phyloP scores from a whole-genome alignment of 2,113 vertebrate species.

The Myanophis thanlyinensis region DNA sequence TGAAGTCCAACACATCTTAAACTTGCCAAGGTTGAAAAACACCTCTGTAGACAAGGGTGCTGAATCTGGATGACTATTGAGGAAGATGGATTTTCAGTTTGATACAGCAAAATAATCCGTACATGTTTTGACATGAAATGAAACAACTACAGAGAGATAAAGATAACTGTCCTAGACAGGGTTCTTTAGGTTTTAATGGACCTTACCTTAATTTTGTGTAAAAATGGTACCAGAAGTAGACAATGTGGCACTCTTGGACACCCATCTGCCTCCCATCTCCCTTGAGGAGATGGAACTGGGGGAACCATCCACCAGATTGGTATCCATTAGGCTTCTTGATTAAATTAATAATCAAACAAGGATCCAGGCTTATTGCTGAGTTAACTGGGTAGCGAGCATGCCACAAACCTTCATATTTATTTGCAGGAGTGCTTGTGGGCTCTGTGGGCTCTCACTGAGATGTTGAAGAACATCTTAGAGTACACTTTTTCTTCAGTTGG shows the following conservation, averaged over 20 bases:
- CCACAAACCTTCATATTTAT: neutral
- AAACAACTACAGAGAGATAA: neutral
- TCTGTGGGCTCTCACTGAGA: neutral
- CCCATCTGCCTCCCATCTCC: neutral
- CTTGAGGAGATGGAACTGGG: neutral
- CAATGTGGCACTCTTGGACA: neutral
- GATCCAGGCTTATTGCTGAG: neutral
- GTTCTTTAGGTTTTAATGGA: too few relatives aligned
- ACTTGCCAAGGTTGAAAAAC: neutral
- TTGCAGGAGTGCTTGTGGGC: neutral
- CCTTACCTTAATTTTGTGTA: rapidly evolving
- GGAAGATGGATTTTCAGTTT: neutral
- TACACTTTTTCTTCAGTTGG: neutral
- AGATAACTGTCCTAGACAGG: neutral
- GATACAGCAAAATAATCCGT: neutral
- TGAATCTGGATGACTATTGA: too few relatives aligned
- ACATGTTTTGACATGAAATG: neutral
- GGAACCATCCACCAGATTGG: neutral
- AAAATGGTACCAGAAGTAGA: neutral
- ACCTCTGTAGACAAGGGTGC: neutral
- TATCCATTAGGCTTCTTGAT: neutral
- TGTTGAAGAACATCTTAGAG: neutral
- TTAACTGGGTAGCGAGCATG: neutral
- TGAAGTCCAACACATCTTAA: neutral
- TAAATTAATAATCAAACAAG: neutral